Evolutionary conservation across 1,140 invertebrate species (phyloP).

Genomic region (Agrypnia vestita): DNA sequence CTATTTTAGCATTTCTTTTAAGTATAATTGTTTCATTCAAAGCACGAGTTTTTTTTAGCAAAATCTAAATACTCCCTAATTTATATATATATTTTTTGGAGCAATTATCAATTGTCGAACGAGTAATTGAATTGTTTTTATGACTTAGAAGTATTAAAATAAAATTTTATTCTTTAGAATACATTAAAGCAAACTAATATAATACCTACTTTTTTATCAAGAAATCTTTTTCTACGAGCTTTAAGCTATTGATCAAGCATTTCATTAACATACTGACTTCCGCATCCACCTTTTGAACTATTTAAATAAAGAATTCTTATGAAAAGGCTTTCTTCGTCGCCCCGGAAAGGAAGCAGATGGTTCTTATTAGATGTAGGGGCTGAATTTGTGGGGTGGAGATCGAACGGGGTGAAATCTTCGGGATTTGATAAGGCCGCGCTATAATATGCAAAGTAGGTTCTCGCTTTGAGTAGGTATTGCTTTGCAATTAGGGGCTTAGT

Average conservation of each 20-base stretch:
- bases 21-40: too few relatives aligned
- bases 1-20: too few relatives aligned
- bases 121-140: too few relatives aligned
- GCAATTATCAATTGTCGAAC: too few relatives aligned
- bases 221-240: too few relatives aligned
- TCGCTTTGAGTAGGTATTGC: constrained; percentile 11
- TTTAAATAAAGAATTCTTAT: constrained; percentile 6
- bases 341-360: constrained; percentile 1
- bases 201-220: too few relatives aligned
- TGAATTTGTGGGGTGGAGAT: background rate
- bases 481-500: constrained; percentile 3
- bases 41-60: too few relatives aligned
- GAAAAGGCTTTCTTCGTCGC: background rate
- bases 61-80: too few relatives aligned
- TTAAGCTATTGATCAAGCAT: background rate
- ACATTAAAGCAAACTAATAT: too few relatives aligned
- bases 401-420: background rate
- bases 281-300: background rate
- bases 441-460: constrained; percentile 12
- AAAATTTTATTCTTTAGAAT: too few relatives aligned
- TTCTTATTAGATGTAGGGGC: constrained; percentile 8
- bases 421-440: background rate
- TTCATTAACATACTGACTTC: background rate
- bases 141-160: too few relatives aligned
- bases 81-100: too few relatives aligned